Evolutionary conservation across 2,888 invertebrate genomes (phyloP).

Genomic region (Caenorhabditis imperialis): DNA sequence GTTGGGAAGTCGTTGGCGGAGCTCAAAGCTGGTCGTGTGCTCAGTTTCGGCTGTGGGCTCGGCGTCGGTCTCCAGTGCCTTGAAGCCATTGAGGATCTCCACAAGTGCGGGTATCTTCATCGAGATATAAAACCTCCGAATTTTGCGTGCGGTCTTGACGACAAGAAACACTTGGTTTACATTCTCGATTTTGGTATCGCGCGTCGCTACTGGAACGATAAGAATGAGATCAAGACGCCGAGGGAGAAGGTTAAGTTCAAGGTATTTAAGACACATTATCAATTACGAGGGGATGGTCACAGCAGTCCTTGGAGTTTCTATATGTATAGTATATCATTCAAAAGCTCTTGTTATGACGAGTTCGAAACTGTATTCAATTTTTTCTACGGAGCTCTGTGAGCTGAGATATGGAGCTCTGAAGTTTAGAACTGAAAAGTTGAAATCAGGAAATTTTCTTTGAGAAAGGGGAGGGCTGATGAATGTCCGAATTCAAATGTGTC

Average conservation of each 20-base stretch:
- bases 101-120: slow-evolving; percentile 73
- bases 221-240: slow-evolving; percentile 64
- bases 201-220: slow-evolving; percentile 62
- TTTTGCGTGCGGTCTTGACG: slow-evolving; percentile 66
- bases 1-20: slow-evolving; percentile 68
- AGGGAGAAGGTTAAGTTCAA: slow-evolving; percentile 63
- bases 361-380: no score
- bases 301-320: no score
- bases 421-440: no score
- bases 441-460: no score
- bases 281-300: no score
- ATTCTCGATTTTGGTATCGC: slow-evolving; percentile 75
- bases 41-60: slow-evolving; percentile 63
- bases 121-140: slow-evolving; percentile 73
- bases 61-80: slow-evolving; percentile 68
- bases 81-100: slow-evolving; percentile 73
- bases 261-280: no score
- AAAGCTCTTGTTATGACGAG: no score
- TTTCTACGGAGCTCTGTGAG: no score
- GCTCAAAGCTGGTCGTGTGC: slow-evolving; percentile 68
- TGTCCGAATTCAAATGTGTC: no score
- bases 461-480: no score
- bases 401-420: no score
- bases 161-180: slow-evolving; percentile 60
- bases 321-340: no score